Evolutionary conservation across 2,113 vertebrate genomes (phyloP), one percentile per base, ranked within the genome.

Genomic region (Bostrychus sinensis): DNA sequence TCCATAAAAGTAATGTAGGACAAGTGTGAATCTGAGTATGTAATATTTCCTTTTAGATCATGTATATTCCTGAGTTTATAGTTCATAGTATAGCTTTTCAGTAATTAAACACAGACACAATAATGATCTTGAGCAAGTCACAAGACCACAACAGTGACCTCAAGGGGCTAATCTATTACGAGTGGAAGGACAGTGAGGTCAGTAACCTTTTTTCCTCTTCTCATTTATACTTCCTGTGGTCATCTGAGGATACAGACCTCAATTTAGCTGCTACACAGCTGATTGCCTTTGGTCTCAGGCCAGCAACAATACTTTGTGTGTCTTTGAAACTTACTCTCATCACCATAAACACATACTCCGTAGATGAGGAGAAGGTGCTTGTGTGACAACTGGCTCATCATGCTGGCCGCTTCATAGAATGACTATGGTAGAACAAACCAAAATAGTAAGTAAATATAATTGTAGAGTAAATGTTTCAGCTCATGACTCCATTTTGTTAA

Each of bases 331-430:
- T 97, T 90, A 99, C 97, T 97, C 53, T 98, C 96, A 13, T 99
- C 95, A 43, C 96, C 93, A 69, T 92, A 98, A 41, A 99, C 97
- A 4, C 97, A 98, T 37, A 99, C 94, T 10, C 97, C 97, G 34
- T 96, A 98, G 89, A 94, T 98, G 81, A 98, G 92, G 62, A 98
- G 92, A 73, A 99, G 75, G 84, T 99, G 95, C 79, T 96, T 98
- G 82, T 98, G 94, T 76, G 96, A 96, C 58, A 98, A 93, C 78
- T 98, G 97, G 82, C 96, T 99, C 97, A 98, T 99, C 96, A 98
- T 97, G 80, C 97, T 98, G 81, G 97, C 97, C 41, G 97, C 96
- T 89, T 99, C 97, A 88, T 97, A 98, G 86, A 99, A 99, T 0
- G 96, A 98, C 97, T 99, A 53, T n/a, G 25, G 7, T 72, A 67